A percentile compares a stretch with the other conserved stretches of the same genome.
Evolutionary conservation across 2,888 invertebrate genomes (phyloP).

Genomic region (Cephus nigrinus): DNA sequence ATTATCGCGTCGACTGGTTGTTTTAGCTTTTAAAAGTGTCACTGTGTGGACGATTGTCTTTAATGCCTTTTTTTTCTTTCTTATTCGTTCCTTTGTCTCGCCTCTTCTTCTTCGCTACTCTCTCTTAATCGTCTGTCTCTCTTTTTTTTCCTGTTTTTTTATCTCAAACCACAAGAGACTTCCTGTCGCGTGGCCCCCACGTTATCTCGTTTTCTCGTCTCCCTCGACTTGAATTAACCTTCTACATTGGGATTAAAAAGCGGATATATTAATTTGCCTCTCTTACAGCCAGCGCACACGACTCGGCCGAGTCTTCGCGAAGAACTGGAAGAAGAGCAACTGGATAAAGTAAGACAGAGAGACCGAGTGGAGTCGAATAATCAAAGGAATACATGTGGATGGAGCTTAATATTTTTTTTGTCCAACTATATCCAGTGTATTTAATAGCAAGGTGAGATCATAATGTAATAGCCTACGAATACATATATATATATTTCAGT

Average conservation of each 20-base stretch:
- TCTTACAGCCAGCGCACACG: background rate
- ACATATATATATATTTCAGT: background rate
- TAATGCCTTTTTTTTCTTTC: background rate
- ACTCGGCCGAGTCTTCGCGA: background rate
- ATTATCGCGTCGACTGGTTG: constrained; percentile 37
- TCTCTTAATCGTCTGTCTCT: constrained; percentile 22
- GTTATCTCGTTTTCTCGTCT: constrained; percentile 59
- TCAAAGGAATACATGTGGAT: background rate
- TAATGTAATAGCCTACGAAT: background rate
- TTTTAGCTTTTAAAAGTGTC: background rate
- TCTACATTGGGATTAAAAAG: constrained; percentile 66
- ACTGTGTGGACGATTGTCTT: background rate
- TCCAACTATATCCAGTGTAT: background rate
- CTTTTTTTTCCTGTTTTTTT: constrained; percentile 15
- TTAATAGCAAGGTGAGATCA: no score
- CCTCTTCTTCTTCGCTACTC: background rate
- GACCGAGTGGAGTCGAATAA: background rate
- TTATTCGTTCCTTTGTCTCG: background rate
- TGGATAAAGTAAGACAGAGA: background rate
- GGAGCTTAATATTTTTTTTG: background rate
- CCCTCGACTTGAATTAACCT: constrained; percentile 59
- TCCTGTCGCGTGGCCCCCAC: constrained; percentile 64
- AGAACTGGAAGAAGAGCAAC: background rate
- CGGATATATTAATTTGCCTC: constrained; percentile 64
- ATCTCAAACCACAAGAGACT: constrained; percentile 41